Evolutionary conservation across 2,888 invertebrate species (phyloP).

Genomic region (Tethea ocularis): DNA sequence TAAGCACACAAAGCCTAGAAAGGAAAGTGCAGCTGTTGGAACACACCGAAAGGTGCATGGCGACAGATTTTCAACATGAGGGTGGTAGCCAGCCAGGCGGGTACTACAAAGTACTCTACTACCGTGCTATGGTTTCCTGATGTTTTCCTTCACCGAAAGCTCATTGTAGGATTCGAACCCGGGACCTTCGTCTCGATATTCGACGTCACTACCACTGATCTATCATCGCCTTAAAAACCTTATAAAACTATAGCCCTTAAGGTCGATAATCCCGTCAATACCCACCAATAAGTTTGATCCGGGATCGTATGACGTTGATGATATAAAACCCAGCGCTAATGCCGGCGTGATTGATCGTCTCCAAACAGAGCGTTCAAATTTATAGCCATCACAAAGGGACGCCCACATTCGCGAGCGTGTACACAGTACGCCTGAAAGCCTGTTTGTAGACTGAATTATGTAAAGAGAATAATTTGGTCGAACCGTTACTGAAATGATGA

Average conservation of each 20-base stretch:
- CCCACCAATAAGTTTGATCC: conserved; percentile 4
- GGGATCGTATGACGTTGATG: conserved; percentile 6
- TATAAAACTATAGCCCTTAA: background rate
- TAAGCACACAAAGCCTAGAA: background rate
- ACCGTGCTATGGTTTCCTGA: too few species aligned
- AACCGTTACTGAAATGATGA: background rate
- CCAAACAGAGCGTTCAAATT: conserved; percentile 3
- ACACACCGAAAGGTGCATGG: too few species aligned
- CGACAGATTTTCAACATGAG: too few species aligned
- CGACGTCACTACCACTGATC: too few species aligned
- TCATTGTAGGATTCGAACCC: too few species aligned
- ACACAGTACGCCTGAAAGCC: background rate
- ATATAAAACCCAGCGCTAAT: conserved; percentile 3
- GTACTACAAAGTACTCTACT: too few species aligned
- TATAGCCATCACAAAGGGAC: conserved; percentile 1
- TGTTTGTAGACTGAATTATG: background rate
- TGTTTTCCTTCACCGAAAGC: too few species aligned
- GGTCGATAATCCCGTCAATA: background rate
- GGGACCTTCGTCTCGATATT: too few species aligned
- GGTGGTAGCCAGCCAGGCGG: too few species aligned
- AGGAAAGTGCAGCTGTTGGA: too few species aligned
- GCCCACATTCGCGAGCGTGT: background rate
- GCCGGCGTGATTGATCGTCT: conserved; percentile 4
- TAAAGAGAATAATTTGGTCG: background rate
- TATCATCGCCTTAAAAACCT: too few species aligned